Evolutionary conservation across 2,797 vertebrate genomes (phyloP).

Genomic region (Ciconia nigra): DNA sequence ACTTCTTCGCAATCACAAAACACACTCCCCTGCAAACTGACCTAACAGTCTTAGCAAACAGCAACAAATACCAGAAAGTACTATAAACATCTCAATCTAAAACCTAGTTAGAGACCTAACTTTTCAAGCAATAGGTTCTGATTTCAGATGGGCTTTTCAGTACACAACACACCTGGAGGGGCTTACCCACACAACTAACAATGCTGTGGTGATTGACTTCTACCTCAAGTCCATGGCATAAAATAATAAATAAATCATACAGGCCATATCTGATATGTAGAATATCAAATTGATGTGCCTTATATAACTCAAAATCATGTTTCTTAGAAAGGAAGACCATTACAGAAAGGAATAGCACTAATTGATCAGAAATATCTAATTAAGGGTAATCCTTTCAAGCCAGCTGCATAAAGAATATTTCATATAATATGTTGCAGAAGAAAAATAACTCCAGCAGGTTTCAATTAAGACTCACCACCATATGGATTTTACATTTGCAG

Average conservation of each 20-base stretch:
- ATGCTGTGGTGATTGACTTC: background rate
- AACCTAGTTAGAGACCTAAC: background rate
- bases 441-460: conserved; percentile 32
- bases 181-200: background rate
- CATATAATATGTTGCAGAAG: background rate
- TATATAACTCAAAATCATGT: background rate
- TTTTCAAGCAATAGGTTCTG: background rate
- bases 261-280: background rate
- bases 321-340: background rate
- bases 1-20: background rate
- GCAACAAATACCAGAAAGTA: background rate
- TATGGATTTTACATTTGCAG: conserved; percentile 30
- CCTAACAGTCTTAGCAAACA: background rate
- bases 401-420: background rate
- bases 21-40: background rate
- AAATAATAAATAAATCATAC: background rate
- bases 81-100: background rate
- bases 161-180: background rate
- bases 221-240: background rate
- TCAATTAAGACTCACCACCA: conserved; percentile 22
- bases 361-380: background rate
- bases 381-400: background rate
- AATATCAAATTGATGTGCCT: background rate
- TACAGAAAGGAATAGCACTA: background rate
- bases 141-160: background rate